These are phyloP conservation scores for Melanotaenia boesemani DNA, from an alignment of 2,797 vertebrate species.

Conservation along the genomic window DNA sequence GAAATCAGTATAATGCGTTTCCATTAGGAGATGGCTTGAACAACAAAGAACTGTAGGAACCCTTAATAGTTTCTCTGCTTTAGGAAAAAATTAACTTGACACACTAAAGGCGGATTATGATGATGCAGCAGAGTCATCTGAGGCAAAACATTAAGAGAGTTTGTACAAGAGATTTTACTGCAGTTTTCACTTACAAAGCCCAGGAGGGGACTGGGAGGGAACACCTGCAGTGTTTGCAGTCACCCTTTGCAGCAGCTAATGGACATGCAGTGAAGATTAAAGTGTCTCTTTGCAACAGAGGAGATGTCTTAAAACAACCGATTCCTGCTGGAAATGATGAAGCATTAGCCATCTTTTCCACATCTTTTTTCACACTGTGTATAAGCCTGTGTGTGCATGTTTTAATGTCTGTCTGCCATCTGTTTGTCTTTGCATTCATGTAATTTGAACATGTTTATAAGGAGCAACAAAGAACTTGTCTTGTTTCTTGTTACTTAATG, in stretches of 20 bases:
- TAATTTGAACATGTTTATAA: constrained; percentile 12
- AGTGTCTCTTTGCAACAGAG: constrained; percentile 36
- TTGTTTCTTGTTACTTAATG: constrained; percentile 20
- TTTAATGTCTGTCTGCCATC: constrained; percentile 13
- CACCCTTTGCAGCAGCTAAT: constrained; percentile 60
- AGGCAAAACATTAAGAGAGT: constrained; percentile 38
- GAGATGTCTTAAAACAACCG: constrained; percentile 15
- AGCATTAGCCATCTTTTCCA: not conserved
- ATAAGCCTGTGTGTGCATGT: not conserved
- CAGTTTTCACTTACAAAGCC: constrained; percentile 55
- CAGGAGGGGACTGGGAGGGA: constrained; percentile 47
- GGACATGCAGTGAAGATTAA: constrained; percentile 49
- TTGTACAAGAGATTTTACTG: constrained; percentile 54
- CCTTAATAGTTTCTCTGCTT: not conserved
- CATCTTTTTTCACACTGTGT: not conserved
- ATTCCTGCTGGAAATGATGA: constrained; percentile 26
- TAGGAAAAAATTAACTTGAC: constrained; percentile 23
- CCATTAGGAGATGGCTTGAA: constrained; percentile 11
- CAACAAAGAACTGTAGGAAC: not conserved
- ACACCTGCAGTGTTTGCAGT: constrained; percentile 68
- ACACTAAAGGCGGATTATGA: constrained; percentile 13
- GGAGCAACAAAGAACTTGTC: not conserved
- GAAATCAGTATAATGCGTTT: constrained; percentile 10
- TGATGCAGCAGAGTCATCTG: constrained; percentile 31
- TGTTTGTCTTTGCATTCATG: constrained; percentile 12